Percentiles rank a stretch among this genome's conserved stretches.
Conservation (phyloP, 2,888 invertebrate genomes). For the Steinernema hermaphroditum region DNA sequence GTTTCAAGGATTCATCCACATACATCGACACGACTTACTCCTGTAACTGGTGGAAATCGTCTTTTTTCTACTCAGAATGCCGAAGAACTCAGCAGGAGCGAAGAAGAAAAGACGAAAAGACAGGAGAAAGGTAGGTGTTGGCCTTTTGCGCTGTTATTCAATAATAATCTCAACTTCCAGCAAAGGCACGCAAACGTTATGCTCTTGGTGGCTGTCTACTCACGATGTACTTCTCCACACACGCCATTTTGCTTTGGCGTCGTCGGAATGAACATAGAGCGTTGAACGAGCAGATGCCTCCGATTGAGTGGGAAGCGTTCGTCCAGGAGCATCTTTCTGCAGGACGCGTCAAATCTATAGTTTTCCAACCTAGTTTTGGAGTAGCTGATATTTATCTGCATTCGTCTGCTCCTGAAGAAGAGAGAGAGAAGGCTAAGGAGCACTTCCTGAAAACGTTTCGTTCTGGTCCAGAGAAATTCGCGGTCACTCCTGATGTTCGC, state of each 20-base stretch:
- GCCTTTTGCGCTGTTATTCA: background rate
- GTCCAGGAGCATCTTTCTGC: background rate
- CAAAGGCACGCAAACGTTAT: background rate
- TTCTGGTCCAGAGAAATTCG: constrained; percentile 4
- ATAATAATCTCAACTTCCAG: constrained; percentile 1
- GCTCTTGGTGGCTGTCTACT: constrained; percentile 12
- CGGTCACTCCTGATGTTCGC: constrained; percentile 1
- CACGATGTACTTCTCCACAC: constrained; percentile 19
- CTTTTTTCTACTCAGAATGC: background rate
- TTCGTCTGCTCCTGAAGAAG: background rate
- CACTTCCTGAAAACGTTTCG: constrained; percentile 2
- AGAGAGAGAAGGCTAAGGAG: background rate
- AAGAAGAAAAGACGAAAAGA: background rate
- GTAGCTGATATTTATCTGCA: constrained; percentile 5
- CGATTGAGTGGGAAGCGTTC: background rate
- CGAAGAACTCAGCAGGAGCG: background rate
- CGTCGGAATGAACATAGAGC: background rate
- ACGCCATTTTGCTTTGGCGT: constrained; percentile 1
- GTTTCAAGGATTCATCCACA: background rate
- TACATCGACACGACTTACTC: background rate
- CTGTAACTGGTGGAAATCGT: background rate
- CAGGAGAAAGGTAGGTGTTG: background rate
- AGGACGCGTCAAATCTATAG: constrained; percentile 9
- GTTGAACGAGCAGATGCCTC: background rate
- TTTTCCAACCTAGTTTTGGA: constrained; percentile 10